Base-by-base conservation (phyloP, 2,113 vertebrate species). In the Heterocephalus glaber region DNA sequence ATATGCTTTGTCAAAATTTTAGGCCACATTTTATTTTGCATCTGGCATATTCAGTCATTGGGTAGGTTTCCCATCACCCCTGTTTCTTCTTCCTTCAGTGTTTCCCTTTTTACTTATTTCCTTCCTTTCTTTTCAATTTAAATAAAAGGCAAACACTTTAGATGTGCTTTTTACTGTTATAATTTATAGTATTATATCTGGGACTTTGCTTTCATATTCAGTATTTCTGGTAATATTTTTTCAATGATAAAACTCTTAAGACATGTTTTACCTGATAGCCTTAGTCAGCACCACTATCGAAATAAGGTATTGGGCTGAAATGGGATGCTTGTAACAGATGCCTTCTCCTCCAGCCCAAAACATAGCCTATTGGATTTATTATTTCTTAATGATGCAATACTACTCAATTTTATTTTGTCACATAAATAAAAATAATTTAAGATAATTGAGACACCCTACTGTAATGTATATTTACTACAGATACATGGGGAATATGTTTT, bases 351-450 rank as follows among this genome's bases (percentile, higher is more conserved):
- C 35, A 63, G 72, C 52, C 2, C 86, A 1, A 47, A 60, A 24
- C 35, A 79, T 7, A n/a, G 26, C 6, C 19, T 44, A 79, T 72
- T 60, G 63, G 41, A 47, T 87, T 61, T 14, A 38, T 61, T 88
- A 65, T 35, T 74, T 91, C 80, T 60, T 11, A 74, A 54, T 49
- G 19, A 41, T 88, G 47, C 38, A 60, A 1, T 52, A 10, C 35
- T 80, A 38, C 20, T 47, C 24, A n/a, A 52, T 77, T 72, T 90
- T 83, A 76, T 68, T 91, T 94, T 66, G 49, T 77, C 95, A 91
- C 52, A 38, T 66, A 49, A 65, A n/a, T 61, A 35, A 60, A 60
- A 56, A 84, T 90, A 47, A 80, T 61, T 66, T 47, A 79, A 60
- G 13, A 8, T 41, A 54, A 54, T 33, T 30, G 33, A 84, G 94